Percentiles rank a stretch among this genome's conserved stretches.
These are phyloP conservation scores for Platyrinchus mystaceus DNA, from an alignment of 2,797 vertebrate genomes.

Conservation along the genomic window DNA sequence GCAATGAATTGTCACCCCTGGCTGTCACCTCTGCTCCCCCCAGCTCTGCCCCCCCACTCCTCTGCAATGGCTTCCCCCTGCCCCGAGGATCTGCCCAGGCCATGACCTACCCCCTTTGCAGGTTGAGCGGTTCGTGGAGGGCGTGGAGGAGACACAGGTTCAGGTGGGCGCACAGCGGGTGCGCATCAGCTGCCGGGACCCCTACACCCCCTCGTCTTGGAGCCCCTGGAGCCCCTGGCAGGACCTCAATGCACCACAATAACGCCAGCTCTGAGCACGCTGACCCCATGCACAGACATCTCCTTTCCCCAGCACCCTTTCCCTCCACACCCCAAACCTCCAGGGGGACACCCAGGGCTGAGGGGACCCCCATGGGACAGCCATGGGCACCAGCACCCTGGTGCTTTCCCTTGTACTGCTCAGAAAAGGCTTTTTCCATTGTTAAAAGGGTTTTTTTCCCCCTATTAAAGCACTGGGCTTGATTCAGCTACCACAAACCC, in stretches of 20 bases:
- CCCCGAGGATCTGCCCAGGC: neutral
- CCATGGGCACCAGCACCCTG: neutral
- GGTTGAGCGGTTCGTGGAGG: neutral
- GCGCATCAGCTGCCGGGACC: slow-evolving; percentile 45
- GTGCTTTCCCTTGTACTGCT: neutral
- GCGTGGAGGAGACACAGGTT: fast-evolving
- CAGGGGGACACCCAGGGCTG: neutral
- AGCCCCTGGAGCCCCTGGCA: slow-evolving; percentile 28
- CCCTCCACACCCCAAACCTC: neutral
- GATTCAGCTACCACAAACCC: neutral
- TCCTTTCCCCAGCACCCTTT: fast-evolving
- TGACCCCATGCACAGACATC: fast-evolving
- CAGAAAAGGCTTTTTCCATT: neutral
- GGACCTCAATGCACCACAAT: neutral
- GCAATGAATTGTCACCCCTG: too few relatives aligned
- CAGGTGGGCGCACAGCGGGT: fast-evolving
- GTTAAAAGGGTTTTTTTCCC: neutral
- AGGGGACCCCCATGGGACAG: neutral
- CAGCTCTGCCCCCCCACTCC: neutral
- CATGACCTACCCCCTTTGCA: neutral
- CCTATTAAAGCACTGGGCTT: neutral
- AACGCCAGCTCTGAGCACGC: fast-evolving
- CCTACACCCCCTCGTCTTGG: neutral
- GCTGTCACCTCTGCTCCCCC: neutral
- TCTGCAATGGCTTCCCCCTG: neutral